phyloP scores from a whole-genome alignment of 2,113 vertebrate genomes.

The Gymnocephalus cernua region DNA sequence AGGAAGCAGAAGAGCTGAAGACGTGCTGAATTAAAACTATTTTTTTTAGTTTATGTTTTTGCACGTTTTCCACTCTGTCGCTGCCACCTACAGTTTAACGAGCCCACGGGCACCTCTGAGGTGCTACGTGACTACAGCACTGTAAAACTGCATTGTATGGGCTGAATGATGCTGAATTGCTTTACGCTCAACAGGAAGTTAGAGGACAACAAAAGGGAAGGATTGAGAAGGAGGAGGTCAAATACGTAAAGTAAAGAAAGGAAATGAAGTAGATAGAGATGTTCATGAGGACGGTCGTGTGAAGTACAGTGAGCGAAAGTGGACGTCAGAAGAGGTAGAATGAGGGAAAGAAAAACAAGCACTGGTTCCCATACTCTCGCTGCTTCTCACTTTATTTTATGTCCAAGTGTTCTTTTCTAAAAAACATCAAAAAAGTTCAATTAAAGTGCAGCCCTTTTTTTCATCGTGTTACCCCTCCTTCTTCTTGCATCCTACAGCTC shows the following conservation, averaged over 20 bases:
- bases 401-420: conserved; percentile 41
- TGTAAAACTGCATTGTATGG: conserved; percentile 40
- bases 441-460: conserved; percentile 69
- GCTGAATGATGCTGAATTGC: conserved; percentile 45
- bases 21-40: neutral
- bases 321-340: neutral
- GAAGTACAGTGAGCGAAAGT: conserved; percentile 17
- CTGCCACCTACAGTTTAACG: conserved; percentile 51
- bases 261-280: conserved; percentile 28
- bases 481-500: conserved; percentile 47
- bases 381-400: conserved; percentile 64
- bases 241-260: conserved; percentile 19
- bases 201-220: conserved; percentile 30
- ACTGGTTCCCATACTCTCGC: conserved; percentile 72
- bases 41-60: neutral
- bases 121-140: conserved; percentile 33
- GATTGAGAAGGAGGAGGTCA: conserved; percentile 18
- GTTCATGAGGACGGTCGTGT: conserved; percentile 15
- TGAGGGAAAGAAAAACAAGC: conserved; percentile 53
- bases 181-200: conserved; percentile 28
- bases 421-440: conserved; percentile 65
- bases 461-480: conserved; percentile 38
- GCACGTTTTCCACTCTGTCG: conserved; percentile 8
- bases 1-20: conserved; percentile 11
- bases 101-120: conserved; percentile 20